Base-by-base conservation (phyloP, 2,797 vertebrate species). In the Myotis daubentonii region DNA sequence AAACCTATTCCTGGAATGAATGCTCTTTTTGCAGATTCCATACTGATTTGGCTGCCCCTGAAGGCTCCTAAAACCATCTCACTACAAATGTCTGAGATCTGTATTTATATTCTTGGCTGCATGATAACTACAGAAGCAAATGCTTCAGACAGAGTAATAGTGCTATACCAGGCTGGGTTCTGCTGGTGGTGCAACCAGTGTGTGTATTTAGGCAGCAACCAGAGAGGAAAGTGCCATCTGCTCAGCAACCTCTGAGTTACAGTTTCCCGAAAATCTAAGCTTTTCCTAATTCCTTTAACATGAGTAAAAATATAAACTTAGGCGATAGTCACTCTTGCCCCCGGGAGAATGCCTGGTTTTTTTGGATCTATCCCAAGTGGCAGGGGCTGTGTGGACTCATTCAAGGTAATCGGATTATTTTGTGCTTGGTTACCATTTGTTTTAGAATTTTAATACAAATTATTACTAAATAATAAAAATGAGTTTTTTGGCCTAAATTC, bases 131-230 rank as follows among this genome's bases (percentile, higher is more conserved):
- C 55, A 84, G 82, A 94, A 91, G 89, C 92, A 80, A 86, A 95
- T 93, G 38, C 53, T 96, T 95, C 57, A 55, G n/a, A 12, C 51
- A 94, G 92, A 97, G 91, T 90, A 96, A 96, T 33, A 71, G 82
- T 93, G 62, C 57, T 93, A 36, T 91, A 82, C 71, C 65, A 79
- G 65, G 53, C 72, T 49, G 36, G 51, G 60, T 66, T 96, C 87
- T 88, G 47, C 72, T 93, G 84, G 33, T 92, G 87, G 96, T 23
- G 5, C 66, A 92, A 75, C 6, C 83, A 79, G 13, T 16, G n/a
- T 89, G 89, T 86, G 74, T 90, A 92, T 93, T 94, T 92, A 94
- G 96, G 92, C 94, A 95, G 72, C 19, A 93, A 25, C 25, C 38
- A 78, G 20, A 84, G 53, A 86, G 62, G 41, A 93, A 94, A 93